Evolutionary conservation across 2,888 invertebrate genomes (phyloP).

Genomic region (Agapetus fuscipes): DNA sequence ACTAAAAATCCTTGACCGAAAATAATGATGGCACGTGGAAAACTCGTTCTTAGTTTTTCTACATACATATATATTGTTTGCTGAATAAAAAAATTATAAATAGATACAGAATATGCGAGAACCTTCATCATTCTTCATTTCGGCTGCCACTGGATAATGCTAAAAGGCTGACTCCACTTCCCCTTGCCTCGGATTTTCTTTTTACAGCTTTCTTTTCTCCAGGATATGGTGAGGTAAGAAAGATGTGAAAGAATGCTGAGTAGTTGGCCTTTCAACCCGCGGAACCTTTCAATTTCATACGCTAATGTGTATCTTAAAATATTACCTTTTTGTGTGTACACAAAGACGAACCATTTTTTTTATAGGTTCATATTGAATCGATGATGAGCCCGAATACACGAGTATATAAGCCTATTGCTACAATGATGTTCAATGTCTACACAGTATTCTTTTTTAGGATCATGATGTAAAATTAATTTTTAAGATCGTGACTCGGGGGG

Average conservation of each 20-base stretch:
- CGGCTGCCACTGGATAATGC: conserved; percentile 2
- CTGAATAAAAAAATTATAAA: not conserved
- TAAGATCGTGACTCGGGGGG: too few relatives aligned
- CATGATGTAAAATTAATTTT: too few relatives aligned
- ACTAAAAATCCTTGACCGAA: too few relatives aligned
- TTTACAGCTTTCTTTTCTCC: not conserved
- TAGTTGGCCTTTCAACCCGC: not conserved
- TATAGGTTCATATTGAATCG: too few relatives aligned
- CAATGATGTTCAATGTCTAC: too few relatives aligned
- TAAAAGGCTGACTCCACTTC: conserved; percentile 4
- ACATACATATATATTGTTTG: not conserved
- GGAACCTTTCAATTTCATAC: not conserved
- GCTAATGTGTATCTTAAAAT: not conserved
- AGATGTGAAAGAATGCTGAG: not conserved
- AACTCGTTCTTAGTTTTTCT: not conserved
- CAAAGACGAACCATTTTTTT: too few relatives aligned
- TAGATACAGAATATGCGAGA: not conserved
- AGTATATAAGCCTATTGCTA: too few relatives aligned
- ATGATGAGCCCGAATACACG: too few relatives aligned
- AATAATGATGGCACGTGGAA: too few relatives aligned
- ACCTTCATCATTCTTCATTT: conserved; percentile 2
- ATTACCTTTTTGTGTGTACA: too few relatives aligned
- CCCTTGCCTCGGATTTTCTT: not conserved
- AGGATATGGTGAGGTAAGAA: not conserved
- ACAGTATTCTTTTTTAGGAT: too few relatives aligned